Percentiles rank a stretch among this genome's conserved stretches.
phyloP scores from a whole-genome alignment of 1,140 invertebrate genomes.

The Asobara japonica region DNA sequence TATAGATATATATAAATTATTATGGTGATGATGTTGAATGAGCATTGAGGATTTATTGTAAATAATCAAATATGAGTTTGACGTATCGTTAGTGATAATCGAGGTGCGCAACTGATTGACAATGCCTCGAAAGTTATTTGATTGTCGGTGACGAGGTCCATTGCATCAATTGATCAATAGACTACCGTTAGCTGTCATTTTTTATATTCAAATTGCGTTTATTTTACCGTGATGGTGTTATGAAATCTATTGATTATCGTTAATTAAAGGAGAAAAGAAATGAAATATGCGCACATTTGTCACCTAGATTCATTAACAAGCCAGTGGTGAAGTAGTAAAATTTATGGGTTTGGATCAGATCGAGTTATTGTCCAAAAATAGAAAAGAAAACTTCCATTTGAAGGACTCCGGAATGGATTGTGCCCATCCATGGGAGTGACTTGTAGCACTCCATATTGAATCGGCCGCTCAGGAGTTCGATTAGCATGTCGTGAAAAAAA shows the following conservation, averaged over 20 bases:
- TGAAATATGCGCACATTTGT: slow-evolving; percentile 2
- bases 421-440: too few relatives aligned
- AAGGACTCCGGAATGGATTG: too few relatives aligned
- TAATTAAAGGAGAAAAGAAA: neutral
- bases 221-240: neutral
- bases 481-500: too few relatives aligned
- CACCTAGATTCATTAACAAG: neutral
- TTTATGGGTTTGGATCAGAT: too few relatives aligned
- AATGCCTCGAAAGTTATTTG: neutral
- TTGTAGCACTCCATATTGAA: too few relatives aligned
- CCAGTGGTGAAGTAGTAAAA: too few relatives aligned
- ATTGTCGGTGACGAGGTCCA: neutral
- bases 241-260: neutral
- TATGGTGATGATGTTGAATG: neutral
- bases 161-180: neutral
- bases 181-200: neutral
- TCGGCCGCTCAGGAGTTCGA: too few relatives aligned
- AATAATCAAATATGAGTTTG: neutral
- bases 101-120: neutral
- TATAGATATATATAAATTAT: neutral
- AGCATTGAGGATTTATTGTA: neutral
- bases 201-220: slow-evolving; percentile 1
- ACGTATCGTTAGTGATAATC: neutral
- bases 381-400: too few relatives aligned
- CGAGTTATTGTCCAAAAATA: too few relatives aligned